Base-by-base conservation (phyloP, 2,888 invertebrate genomes). In the Pandemis cinnamomeana region DNA sequence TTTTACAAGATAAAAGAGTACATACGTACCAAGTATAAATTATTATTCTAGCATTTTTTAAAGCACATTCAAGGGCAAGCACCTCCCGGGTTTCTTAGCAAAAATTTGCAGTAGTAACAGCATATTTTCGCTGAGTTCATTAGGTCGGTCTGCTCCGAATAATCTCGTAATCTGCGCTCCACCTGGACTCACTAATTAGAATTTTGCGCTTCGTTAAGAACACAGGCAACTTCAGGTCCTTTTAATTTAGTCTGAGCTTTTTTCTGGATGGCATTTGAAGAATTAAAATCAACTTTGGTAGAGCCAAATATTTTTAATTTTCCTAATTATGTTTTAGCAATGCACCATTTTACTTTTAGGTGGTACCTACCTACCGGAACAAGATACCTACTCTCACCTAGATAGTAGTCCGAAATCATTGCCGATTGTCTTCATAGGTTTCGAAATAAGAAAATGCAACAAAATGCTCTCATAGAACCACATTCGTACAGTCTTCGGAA, bases 141-240 rank as follows among this genome's bases (percentile, higher is more conserved):
- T 84, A 85, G 71, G 74, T 76, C 78, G 62, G 74, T 72, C 76
- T 79, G 78, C 76, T 71, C 77, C 78, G 80, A 80, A 82, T 85
- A 84, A 87, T 83, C 82, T 83, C 77, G 80, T 87, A 84, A 87
- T 84, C 83, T 82, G 79, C 78, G 79, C 78, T 76, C 77, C 80
- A 84, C 82, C 84, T 84, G 84, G 80, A 83, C 77, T 79, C 81
- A 79, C 83, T 87, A 86, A 87, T 87, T 89, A 87, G 79, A 82
- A 82, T 82, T 81, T 81, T 77, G 78, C 81, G 79, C 82, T 83
- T 79, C 77, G 78, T 82, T 80, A 78, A 76, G 71, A 66, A 77
- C 78, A 71, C 76, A 75, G 71, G 72, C 76, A 73, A 70, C 77
- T 71, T 72, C 75, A 72, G 69, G 77, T 76, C 77, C 70, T 70